phyloP scores from a whole-genome alignment of 2,113 vertebrate genomes.

The Xiphorhynchus elegans region DNA sequence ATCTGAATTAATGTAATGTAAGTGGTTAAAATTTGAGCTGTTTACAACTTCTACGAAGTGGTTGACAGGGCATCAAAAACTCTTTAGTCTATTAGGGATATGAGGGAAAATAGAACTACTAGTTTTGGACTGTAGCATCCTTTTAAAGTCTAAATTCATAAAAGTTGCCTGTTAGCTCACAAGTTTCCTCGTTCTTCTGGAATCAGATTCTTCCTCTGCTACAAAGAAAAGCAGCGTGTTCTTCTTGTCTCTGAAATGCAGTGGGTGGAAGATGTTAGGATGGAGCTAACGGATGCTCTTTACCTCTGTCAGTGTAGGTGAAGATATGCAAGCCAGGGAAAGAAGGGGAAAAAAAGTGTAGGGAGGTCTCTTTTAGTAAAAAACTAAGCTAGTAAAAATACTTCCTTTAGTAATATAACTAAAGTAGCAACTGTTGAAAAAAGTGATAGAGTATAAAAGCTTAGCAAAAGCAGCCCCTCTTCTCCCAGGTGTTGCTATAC shows the following conservation, averaged over 20 bases:
- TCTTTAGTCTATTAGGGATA: background rate
- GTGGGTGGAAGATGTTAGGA: background rate
- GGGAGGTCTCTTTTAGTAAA: background rate
- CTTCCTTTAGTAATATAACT: background rate
- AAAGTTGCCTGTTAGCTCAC: background rate
- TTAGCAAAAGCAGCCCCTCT: background rate
- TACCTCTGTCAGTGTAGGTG: background rate
- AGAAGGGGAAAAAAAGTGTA: background rate
- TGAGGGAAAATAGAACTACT: background rate
- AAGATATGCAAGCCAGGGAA: background rate
- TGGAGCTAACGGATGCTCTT: background rate
- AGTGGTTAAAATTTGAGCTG: rapidly evolving
- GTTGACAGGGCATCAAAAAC: background rate
- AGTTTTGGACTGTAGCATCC: background rate
- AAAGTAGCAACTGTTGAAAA: background rate
- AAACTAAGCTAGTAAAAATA: background rate
- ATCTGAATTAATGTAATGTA: background rate
- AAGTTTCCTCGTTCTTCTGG: background rate
- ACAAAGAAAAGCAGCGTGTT: background rate
- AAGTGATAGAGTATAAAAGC: background rate
- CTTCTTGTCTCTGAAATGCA: background rate
- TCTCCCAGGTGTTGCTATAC: background rate
- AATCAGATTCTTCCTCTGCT: background rate
- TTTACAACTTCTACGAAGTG: background rate
- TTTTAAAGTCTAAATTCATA: background rate